A percentile compares a stretch with the other conserved stretches of the same genome.
Conservation (phyloP, 2,888 invertebrate genomes). For the Siphlonurus alternatus region DNA sequence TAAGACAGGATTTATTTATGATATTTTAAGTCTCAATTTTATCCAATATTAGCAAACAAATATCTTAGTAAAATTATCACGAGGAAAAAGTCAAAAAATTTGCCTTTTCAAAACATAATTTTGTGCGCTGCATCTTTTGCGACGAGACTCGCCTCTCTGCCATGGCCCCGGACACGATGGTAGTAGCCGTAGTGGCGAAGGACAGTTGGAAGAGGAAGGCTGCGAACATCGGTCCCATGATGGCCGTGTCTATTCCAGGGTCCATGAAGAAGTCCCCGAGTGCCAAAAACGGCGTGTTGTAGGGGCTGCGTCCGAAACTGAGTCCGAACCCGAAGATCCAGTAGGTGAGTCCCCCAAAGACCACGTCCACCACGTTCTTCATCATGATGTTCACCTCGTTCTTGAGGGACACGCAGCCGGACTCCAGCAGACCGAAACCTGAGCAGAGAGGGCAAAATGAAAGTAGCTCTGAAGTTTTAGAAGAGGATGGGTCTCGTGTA, state of each 20-base stretch:
- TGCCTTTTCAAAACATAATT: not conserved
- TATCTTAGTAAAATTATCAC: no score
- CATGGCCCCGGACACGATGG: conserved; percentile 88
- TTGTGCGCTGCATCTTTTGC: no score
- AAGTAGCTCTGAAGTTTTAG: no score
- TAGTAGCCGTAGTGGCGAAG: conserved; percentile 79
- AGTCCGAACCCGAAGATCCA: conserved; percentile 91
- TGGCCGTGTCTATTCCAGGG: conserved; percentile 36
- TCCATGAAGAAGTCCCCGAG: conserved; percentile 71
- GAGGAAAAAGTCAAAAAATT: not conserved
- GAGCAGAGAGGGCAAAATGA: conserved; percentile 15
- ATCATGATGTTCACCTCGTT: conserved; percentile 97
- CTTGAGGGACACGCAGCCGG: conserved; percentile 80
- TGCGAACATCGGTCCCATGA: conserved; percentile 70
- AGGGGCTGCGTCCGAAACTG: conserved; percentile 60
- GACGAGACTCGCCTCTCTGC: conserved; percentile 80
- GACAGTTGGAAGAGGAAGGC: conserved; percentile 82
- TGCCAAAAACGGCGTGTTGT: conserved; percentile 38
- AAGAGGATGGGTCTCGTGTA: no score
- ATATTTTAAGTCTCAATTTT: no score
- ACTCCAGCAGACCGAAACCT: conserved; percentile 90
- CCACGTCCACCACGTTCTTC: conserved; percentile 88
- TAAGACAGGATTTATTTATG: no score
- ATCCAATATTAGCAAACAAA: no score
- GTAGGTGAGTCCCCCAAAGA: conserved; percentile 80